Evolutionary conservation across 2,888 invertebrate genomes (phyloP), one percentile per base, ranked within the genome.

Genomic region (Harmothoe impar): DNA sequence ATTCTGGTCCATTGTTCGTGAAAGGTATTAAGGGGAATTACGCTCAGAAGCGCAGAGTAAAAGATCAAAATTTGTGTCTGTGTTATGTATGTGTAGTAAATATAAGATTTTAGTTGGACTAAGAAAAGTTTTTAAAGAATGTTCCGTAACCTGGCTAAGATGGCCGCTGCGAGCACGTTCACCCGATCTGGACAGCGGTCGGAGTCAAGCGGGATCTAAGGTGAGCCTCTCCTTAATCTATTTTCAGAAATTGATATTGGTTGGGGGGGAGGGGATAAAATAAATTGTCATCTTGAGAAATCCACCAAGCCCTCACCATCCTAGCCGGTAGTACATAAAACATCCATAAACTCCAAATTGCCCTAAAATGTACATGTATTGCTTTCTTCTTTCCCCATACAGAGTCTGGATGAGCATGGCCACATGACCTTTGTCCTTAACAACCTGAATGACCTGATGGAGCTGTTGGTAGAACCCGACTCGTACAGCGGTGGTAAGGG

Each of bases 391-490:
- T n/a, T n/a, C n/a, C n/a, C n/a, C n/a, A 92, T 92, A 23, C 93
- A 95, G 95, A 94, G 94, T 25, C 92, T 95, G 77, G 95, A 96
- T 93, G 96, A 96, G 91, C 95, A 95, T 92, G 94, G 95, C 91
- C 95, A 96, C 91, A 92, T 95, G 92, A 94, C 94, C 25, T 96
- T 96, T 93, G 93, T 96, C 5, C 94, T 95, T 92, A 94, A 94
- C 90, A 94, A 96, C 91, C 93, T 96, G 29, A 94, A 93, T 78
- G 95, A 95, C 89, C 94, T 96, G 23, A 91, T 95, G 56, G 96
- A 96, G 89, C 93, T 96, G 20, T 93, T 96, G 51, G 92, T 94
- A n/a, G 95, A 95, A 68, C 94, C 94, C 91, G 92, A 92, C 31
- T 92, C 92, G 15, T 92, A 92, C 56, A 88, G 90, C 86, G 92